Evolutionary conservation across 92 coral and sea anemone species (phyloP), one percentile per base, ranked within the genome.

Genomic region (Pocillopora grandis): DNA sequence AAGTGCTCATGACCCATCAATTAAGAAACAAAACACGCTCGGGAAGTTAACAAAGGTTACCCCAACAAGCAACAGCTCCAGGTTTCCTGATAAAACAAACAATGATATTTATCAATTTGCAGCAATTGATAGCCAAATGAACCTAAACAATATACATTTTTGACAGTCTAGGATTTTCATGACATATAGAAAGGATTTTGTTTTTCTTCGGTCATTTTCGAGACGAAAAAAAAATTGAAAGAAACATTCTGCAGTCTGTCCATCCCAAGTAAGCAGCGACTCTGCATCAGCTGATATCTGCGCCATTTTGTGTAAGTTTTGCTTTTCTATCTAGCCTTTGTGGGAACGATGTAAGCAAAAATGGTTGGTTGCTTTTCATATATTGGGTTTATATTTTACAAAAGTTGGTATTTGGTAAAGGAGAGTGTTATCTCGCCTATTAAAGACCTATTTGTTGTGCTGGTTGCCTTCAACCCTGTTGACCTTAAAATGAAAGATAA

Each of bases 11-110:
- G 75, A 70, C 75, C 75, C 75, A 70, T 70, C 42, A 70, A 70
- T 70, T 70, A 66, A 62, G 83, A 66, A 80, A 80, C 75, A 67
- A 57, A 19, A 67, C 31, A 67, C 65, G 19, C 17, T 67, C 76
- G 84, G 84, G 66, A 80, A 68, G 57, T 66, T 62, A 20, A 63
- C 68, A 36, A 17, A 73, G 18, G 72, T 35, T 52, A 36, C 52
- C 14, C 11, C 20, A 68, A 31, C 36, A 31, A 14, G 49, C 10
- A 16, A 20, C 14, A 55, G 56, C 75, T 70, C 75, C 56, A 37
- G 17, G 75, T 36, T 70, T 70, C 75, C 75, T 70, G 11, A 42
- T 42, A 42, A 36, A 37, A 70, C 1, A 27, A 12, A 5, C 56
- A 16, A 37, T 70, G 75, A 70, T 35, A 35, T 52, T 35, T 35